Percentiles rank a stretch among this genome's conserved stretches.
Evolutionary conservation across 2,797 vertebrate species (phyloP).

Genomic region (Pipistrellus nathusii): DNA sequence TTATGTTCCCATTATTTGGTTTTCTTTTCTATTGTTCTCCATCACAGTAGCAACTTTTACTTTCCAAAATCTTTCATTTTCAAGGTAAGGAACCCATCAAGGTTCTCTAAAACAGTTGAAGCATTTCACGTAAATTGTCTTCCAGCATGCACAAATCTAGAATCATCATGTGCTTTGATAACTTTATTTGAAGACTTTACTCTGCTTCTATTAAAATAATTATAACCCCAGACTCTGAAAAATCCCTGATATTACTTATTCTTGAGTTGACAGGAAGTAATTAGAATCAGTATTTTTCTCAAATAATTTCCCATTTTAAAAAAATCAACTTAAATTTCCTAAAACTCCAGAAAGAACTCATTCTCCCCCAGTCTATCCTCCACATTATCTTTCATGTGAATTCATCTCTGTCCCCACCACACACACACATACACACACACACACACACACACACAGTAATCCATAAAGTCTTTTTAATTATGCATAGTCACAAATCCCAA

Average conservation of each 20-base stretch:
- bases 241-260: background rate
- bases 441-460: background rate
- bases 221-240: background rate
- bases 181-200: background rate
- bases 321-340: background rate
- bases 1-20: background rate
- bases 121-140: background rate
- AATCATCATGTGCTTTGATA: background rate
- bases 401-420: fast-evolving
- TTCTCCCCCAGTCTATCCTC: background rate
- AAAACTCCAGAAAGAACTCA: background rate
- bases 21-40: background rate
- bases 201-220: background rate
- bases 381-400: background rate
- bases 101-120: background rate
- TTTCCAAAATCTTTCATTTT: background rate
- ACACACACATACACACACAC: no score
- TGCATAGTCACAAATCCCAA: background rate
- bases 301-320: background rate
- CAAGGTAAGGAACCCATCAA: background rate
- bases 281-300: background rate
- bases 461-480: background rate
- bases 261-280: background rate
- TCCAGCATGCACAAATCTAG: background rate
- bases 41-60: background rate